Evolutionary conservation across 2,888 invertebrate species (phyloP).

Genomic region (Actias luna): DNA sequence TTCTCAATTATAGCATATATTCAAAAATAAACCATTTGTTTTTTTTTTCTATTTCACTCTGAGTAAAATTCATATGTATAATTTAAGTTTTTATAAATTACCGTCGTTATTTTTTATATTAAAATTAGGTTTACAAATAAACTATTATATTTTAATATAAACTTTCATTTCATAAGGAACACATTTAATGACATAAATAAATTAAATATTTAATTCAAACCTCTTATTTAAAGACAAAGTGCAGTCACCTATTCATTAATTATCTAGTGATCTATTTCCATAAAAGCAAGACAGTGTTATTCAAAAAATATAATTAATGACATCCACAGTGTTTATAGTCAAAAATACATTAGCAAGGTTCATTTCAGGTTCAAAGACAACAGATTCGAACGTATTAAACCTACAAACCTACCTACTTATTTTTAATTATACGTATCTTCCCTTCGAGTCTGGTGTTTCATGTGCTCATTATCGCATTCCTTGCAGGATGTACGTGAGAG

Average conservation of each 20-base stretch:
- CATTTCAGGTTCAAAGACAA: not conserved
- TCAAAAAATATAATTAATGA: not conserved
- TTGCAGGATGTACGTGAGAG: conserved; percentile 15
- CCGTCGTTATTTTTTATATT: not conserved
- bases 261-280: not conserved
- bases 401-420: not conserved
- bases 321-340: not conserved
- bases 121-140: not conserved
- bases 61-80: too few relatives aligned
- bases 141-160: not conserved
- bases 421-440: not conserved
- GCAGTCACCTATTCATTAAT: not conserved
- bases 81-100: too few relatives aligned
- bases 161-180: not conserved
- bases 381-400: not conserved
- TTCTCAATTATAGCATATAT: too few relatives aligned
- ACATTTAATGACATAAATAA: too few relatives aligned
- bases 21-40: too few relatives aligned
- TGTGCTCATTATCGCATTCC: conserved; percentile 19
- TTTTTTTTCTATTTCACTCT: too few relatives aligned
- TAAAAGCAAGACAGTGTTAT: too few relatives aligned
- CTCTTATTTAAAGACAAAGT: not conserved
- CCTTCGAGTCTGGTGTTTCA: not conserved
- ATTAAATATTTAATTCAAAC: too few relatives aligned
- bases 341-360: not conserved